Evolutionary conservation across 2,888 invertebrate species (phyloP).

Genomic region (Hemaris fuciformis): DNA sequence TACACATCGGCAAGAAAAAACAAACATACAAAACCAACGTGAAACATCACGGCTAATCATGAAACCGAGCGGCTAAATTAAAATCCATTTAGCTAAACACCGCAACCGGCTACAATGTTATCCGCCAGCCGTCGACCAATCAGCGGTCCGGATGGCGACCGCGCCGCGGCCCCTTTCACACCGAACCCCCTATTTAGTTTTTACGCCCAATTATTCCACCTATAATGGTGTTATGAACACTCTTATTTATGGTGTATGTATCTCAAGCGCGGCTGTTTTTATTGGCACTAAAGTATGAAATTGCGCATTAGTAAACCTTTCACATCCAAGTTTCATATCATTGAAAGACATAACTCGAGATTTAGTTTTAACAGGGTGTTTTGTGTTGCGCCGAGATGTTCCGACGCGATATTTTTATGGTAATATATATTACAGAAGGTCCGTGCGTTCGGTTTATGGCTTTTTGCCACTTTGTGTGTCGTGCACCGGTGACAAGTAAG

Average conservation of each 20-base stretch:
- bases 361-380: slow-evolving; percentile 66
- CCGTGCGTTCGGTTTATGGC: slow-evolving; percentile 57
- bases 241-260: slow-evolving; percentile 66
- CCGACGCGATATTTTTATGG: slow-evolving; percentile 69
- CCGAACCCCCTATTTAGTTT: slow-evolving; percentile 52
- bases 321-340: slow-evolving; percentile 66
- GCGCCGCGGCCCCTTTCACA: slow-evolving; percentile 40
- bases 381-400: slow-evolving; percentile 57
- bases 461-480: slow-evolving; percentile 61
- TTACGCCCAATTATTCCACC: slow-evolving; percentile 72
- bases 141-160: slow-evolving; percentile 32
- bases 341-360: slow-evolving; percentile 63
- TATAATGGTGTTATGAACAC: slow-evolving; percentile 68
- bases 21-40: neutral
- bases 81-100: slow-evolving; percentile 7
- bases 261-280: slow-evolving; percentile 60
- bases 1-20: neutral
- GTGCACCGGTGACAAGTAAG: slow-evolving; percentile 33
- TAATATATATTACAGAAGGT: slow-evolving; percentile 57
- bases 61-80: slow-evolving; percentile 8
- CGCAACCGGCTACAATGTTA: slow-evolving; percentile 13
- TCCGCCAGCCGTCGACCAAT: slow-evolving; percentile 41
- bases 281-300: slow-evolving; percentile 75
- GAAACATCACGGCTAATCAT: neutral
- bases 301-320: slow-evolving; percentile 73